Percentiles rank a stretch among this genome's conserved stretches.
Evolutionary conservation across 2,113 vertebrate species (phyloP).

Genomic region (Blennius ocellaris): DNA sequence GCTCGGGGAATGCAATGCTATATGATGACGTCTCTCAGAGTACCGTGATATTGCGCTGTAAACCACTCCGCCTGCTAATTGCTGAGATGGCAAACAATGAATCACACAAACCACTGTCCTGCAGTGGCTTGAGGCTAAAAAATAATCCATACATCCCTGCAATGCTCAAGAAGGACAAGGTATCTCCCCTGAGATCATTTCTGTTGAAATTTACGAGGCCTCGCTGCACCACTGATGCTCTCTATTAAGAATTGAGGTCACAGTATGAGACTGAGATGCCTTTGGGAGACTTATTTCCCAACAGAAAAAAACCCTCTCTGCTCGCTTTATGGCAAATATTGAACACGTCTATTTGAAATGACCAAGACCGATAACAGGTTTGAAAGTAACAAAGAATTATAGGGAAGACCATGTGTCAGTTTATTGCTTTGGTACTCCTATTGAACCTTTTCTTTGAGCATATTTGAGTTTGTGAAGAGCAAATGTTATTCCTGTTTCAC

Average conservation of each 20-base stretch:
- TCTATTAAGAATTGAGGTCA: slow-evolving; percentile 50
- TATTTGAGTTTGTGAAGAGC: not conserved
- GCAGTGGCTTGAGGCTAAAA: slow-evolving; percentile 33
- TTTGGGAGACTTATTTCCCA: slow-evolving; percentile 14
- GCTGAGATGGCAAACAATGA: slow-evolving; percentile 14
- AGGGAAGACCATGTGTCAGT: not conserved
- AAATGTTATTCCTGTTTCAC: not conserved
- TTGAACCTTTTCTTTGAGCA: not conserved
- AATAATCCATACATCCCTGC: slow-evolving; percentile 24
- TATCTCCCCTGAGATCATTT: slow-evolving; percentile 53
- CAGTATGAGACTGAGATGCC: slow-evolving; percentile 27
- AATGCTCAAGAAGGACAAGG: slow-evolving; percentile 39
- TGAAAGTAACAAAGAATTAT: slow-evolving; percentile 2
- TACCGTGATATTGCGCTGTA: slow-evolving; percentile 16
- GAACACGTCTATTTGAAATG: slow-evolving; percentile 13
- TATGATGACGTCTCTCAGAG: slow-evolving; percentile 30
- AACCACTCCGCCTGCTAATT: slow-evolving; percentile 13
- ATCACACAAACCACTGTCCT: slow-evolving; percentile 16
- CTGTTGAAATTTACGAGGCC: slow-evolving; percentile 47
- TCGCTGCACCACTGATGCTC: slow-evolving; percentile 32
- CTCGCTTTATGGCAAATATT: not conserved
- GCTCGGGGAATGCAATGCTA: slow-evolving; percentile 14
- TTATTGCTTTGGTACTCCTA: not conserved
- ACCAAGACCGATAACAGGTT: slow-evolving; percentile 15
- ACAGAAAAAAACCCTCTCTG: slow-evolving; percentile 9